Base-by-base conservation (phyloP, 37 sponge, comb jelly and placozoan species). In the Beroe ovata region DNA sequence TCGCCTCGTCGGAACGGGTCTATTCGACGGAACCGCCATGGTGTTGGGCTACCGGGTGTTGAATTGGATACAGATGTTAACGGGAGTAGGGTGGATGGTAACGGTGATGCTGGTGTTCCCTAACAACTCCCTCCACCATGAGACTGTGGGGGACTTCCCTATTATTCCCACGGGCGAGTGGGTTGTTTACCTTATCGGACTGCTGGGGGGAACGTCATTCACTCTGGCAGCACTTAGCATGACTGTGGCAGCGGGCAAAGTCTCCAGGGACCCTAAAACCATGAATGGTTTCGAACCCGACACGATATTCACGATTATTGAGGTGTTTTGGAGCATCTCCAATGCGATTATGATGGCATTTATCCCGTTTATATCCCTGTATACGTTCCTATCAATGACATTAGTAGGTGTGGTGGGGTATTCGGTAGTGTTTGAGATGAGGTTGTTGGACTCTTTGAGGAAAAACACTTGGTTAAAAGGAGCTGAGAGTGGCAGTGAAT, bases 271-370 rank as follows among this genome's bases (percentile, higher is more conserved):
- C 33, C 35, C 22, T 2, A 42, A 77, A 11, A 77, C 84, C 2
- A 77, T 77, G 84, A 39, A 77, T 1, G 84, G 47, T 30, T 77
- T 77, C 54, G 28, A 39, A 29, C 54, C 84, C 4, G 84, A 77
- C 41, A 23, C 33, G 1, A 4, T 77, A 1, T 77, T 77, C 54
- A n/a, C 84, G 22, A 33, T 21, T 39, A 40, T 35, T 77, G 33
- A 33, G 84, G 33, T 77, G 23, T 30, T 77, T 8, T 77, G 84
- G 84, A 77, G 47, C 38, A 22, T 77, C 1, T 6, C 36, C 33
- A 77, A 36, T 77, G 47, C 84, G 2, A 26, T 42, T 11, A 25
- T 20, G 1, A 33, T 77, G 54, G 84, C 84, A 2, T 21, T 77
- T 1, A 77, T 54, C 1, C 54, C 84, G 0, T 77, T 41, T 25